Evolutionary conservation across 2,888 invertebrate species (phyloP), one percentile per base, ranked within the genome.

Genomic region (Adineta ricciae): DNA sequence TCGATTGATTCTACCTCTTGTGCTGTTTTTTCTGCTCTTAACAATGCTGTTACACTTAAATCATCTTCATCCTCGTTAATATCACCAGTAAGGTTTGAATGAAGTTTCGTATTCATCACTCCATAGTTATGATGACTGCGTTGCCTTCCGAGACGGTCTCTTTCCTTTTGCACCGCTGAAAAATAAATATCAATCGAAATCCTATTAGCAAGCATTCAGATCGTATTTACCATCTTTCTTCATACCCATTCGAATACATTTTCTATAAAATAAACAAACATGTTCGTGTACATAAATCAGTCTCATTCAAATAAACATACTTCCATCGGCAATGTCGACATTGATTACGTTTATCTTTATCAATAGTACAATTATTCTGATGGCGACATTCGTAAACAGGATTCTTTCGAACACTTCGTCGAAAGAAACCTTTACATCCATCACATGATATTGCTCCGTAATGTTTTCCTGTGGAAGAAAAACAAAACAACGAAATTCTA

Each of bases 171-270:
- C 54, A 99, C 98, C 84, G 99, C 98, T 95, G 88, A 82, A 88
- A 91, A 32, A 90, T 89, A 87, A 78, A 41, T 83, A 49, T 54
- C 54, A 78, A 83, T 72, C 36, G 24, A 5, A 3, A 56, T 8
- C 5, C 46, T 46, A 46, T 41, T 41, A 11, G 19, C 36, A 54
- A 46, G 16, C 24, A n/a, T 41, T 41, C 16, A 56, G 24, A 1
- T 52, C 1, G 16, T 32, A n/a, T 88, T 87, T 86, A 92, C 92
- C 92, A 90, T 91, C 91, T 88, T 91, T 91, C 90, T 96, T 96
- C 97, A 97, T 97, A 87, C 97, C 97, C 83, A 96, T 97, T 90
- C 96, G 94, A 91, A 97, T 97, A 90, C 97, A 97, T 92, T 97
- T 97, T 88, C 95, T 93, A 8, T 97, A 92, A 8, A 41, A n/a